These are phyloP conservation scores for Gambelia wislizenii DNA, from an alignment of 2,797 vertebrate genomes.

Conservation along the genomic window DNA sequence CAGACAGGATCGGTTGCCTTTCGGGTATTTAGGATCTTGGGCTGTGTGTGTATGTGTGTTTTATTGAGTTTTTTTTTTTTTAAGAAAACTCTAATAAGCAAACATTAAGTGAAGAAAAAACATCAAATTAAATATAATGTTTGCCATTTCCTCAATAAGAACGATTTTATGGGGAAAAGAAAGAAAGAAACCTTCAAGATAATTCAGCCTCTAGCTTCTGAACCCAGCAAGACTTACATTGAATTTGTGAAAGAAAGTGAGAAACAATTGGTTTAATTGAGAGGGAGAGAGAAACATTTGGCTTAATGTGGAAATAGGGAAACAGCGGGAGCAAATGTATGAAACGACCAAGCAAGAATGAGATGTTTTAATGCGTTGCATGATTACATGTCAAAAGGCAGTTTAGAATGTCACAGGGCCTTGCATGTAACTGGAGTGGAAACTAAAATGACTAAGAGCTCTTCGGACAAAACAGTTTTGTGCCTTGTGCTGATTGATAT, in stretches of 20 bases:
- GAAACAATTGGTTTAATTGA: constrained; percentile 15
- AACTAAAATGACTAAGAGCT: constrained; percentile 81
- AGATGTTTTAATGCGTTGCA: constrained; percentile 79
- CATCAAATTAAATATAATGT: constrained; percentile 39
- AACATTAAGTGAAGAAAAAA: neutral
- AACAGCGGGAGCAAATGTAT: constrained; percentile 49
- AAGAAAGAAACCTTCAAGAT: neutral
- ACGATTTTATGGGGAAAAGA: constrained; percentile 22
- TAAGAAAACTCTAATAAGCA: neutral
- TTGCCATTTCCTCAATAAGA: constrained; percentile 28
- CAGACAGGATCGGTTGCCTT: too few relatives aligned
- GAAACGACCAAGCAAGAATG: constrained; percentile 71
- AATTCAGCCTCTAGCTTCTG: constrained; percentile 22
- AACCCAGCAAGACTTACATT: constrained; percentile 2
- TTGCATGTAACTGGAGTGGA: constrained; percentile 59
- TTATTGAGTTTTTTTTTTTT: constrained; percentile 2
- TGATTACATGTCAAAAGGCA: constrained; percentile 83
- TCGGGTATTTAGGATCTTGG: too few relatives aligned
- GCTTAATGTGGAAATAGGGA: constrained; percentile 48
- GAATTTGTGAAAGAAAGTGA: neutral
- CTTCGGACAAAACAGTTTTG: constrained; percentile 70
- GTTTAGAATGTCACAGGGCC: constrained; percentile 77
- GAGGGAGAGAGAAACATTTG: neutral
- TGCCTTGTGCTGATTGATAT: constrained; percentile 77
- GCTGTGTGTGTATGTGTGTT: too few relatives aligned